Percentiles rank a stretch among this genome's conserved stretches.
Conservation (phyloP, 2,797 vertebrate genomes). For the Poeciliopsis infans region DNA sequence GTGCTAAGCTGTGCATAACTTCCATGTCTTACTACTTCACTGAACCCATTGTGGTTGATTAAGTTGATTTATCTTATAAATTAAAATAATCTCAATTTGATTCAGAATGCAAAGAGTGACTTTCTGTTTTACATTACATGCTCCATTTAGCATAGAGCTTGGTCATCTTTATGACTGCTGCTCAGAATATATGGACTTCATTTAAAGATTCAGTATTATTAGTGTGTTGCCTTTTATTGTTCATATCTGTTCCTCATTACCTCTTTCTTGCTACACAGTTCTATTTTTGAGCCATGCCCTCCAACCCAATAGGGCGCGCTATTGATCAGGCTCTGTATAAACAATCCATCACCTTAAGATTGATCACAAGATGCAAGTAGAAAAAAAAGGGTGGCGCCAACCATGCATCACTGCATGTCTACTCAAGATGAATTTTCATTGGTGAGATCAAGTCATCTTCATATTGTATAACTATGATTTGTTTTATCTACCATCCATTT, state of each 20-base stretch:
- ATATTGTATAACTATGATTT: constrained; percentile 1
- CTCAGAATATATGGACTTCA: constrained; percentile 24
- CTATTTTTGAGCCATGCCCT: constrained; percentile 46
- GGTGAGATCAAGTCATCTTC: neutral
- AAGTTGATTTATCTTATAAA: constrained; percentile 17
- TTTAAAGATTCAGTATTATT: constrained; percentile 27
- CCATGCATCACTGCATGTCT: constrained; percentile 38
- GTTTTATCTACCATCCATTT: constrained; percentile 7
- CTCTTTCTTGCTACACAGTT: constrained; percentile 21
- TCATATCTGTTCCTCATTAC: constrained; percentile 1
- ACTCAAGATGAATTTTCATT: constrained; percentile 30
- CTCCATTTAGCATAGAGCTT: constrained; percentile 26
- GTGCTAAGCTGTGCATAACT: constrained; percentile 28
- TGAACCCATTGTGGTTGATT: constrained; percentile 18
- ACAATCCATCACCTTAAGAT: constrained; percentile 49
- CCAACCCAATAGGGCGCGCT: constrained; percentile 20
- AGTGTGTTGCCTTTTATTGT: constrained; percentile 8
- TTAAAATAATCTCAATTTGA: constrained; percentile 15
- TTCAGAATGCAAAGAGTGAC: constrained; percentile 1
- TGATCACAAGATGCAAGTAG: constrained; percentile 41
- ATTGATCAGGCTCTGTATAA: constrained; percentile 59
- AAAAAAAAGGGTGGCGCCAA: constrained; percentile 30
- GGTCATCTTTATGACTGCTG: neutral
- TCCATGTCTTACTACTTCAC: constrained; percentile 31
- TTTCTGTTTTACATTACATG: neutral